Evolutionary conservation across 2,113 vertebrate genomes (phyloP), one percentile per base, ranked within the genome.

Genomic region (Ptyas mucosa): DNA sequence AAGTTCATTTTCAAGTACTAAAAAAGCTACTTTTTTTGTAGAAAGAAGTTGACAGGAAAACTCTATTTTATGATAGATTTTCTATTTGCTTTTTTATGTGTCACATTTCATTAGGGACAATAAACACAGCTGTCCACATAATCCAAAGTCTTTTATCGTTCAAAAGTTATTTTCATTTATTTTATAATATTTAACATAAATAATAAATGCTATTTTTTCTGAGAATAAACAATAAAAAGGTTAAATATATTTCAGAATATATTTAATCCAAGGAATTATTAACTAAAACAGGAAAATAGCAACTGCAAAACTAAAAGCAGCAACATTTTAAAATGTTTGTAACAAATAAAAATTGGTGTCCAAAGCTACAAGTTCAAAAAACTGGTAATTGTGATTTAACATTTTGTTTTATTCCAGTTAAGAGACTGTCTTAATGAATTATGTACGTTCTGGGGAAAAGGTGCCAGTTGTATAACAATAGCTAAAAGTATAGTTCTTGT

Each of bases 1-100:
- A 94, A 96, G 95, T 93, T 96, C 94, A 96, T 1, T 89, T 96
- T 96, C 95, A 96, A 97, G 97, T 94, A 92, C 93, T 95, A 95
- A 97, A 96, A 95, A 95, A 64, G 95, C 92, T 7, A 91, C 61
- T 69, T 94, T 88, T 87, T 58, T 55, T 55, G 26, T 3, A 88
- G 21, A 39, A 57, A 94, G 43, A 93, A 94, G 89, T 94, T 96
- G 91, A 95, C 93, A 96, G 94, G 75, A 92, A 93, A 94, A 85
- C 85, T 94, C 94, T 96, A 93, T 94, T 96, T 93, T 92, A 93
- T 94, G 94, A 93, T 95, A 94, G 95, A 93, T 95, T 96, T 96
- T 92, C 95, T 96, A 93, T 95, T 96, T 97, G 95, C 93, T 96
- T 96, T 96, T 94, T 95, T 95, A 93, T 89, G 94, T 92, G 94